Conservation (phyloP, 2,113 vertebrate species). For the Lathamus discolor region DNA sequence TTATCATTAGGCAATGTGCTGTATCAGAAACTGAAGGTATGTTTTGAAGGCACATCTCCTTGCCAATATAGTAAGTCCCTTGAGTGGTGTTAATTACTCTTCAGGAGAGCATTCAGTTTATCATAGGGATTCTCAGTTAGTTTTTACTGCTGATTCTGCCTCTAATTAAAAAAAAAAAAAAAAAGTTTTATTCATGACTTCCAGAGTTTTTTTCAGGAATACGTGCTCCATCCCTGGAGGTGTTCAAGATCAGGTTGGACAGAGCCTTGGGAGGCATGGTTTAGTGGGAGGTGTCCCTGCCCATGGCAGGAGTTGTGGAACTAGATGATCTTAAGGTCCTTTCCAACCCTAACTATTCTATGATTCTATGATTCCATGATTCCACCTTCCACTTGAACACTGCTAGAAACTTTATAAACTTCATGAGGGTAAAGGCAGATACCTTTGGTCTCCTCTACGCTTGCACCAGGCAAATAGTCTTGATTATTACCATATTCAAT, state of each 20-base stretch:
- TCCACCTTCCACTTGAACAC: background rate
- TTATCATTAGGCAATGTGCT: background rate
- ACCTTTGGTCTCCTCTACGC: background rate
- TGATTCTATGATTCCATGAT: too few species aligned
- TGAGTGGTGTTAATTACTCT: background rate
- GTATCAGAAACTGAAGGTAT: background rate
- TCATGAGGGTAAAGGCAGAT: background rate
- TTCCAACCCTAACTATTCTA: too few species aligned
- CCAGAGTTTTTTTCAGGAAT: background rate
- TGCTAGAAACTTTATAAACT: background rate
- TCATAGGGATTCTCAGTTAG: background rate
- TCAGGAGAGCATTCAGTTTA: background rate
- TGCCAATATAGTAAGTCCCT: background rate
- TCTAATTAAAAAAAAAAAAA: background rate
- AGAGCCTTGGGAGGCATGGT: too few species aligned
- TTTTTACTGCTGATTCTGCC: background rate
- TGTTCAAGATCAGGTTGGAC: too few species aligned
- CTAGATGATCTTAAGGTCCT: too few species aligned
- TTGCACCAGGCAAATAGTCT: background rate
- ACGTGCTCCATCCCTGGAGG: too few species aligned
- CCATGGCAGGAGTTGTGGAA: too few species aligned
- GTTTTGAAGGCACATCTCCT: background rate
- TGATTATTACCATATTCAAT: background rate
- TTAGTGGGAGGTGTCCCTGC: too few species aligned
- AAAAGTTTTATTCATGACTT: background rate